A percentile compares a stretch with the other conserved stretches of the same genome.
These are phyloP conservation scores for Galemys pyrenaicus DNA, from an alignment of 2,113 vertebrate genomes.

Conservation along the genomic window DNA sequence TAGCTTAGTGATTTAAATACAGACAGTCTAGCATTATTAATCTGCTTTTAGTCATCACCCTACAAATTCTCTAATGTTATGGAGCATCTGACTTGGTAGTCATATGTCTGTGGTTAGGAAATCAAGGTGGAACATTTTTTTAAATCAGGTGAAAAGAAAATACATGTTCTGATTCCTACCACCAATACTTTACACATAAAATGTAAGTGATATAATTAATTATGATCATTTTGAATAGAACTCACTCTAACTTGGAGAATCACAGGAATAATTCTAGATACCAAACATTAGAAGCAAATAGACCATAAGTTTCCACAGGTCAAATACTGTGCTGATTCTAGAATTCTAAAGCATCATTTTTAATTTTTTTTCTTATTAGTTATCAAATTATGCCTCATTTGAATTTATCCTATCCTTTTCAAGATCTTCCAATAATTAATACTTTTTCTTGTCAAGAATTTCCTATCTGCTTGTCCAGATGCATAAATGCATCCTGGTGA, in stretches of 20 bases:
- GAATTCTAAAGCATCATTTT: not conserved
- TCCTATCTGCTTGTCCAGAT: too few species aligned
- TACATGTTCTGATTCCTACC: not conserved
- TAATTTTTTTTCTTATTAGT: not conserved
- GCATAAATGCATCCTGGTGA: not conserved
- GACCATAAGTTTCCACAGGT: not conserved
- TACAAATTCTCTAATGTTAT: not conserved
- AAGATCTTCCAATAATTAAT: not conserved
- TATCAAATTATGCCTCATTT: not conserved
- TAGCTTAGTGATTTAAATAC: not conserved
- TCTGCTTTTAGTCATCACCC: not conserved
- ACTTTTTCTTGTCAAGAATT: not conserved
- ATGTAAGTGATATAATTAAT: not conserved
- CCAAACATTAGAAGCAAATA: not conserved
- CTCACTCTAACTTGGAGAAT: not conserved
- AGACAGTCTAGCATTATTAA: not conserved
- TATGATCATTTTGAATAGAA: not conserved
- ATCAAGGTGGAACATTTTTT: not conserved
- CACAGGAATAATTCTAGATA: not conserved
- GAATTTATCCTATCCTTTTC: not conserved
- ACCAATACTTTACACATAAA: not conserved
- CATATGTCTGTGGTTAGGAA: not conserved
- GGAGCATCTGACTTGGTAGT: not conserved
- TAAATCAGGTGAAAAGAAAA: not conserved
- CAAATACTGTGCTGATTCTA: not conserved